Evolutionary conservation across 1,140 invertebrate species (phyloP), one percentile per base, ranked within the genome.

Genomic region (Mycetomoellerius zeteki): DNA sequence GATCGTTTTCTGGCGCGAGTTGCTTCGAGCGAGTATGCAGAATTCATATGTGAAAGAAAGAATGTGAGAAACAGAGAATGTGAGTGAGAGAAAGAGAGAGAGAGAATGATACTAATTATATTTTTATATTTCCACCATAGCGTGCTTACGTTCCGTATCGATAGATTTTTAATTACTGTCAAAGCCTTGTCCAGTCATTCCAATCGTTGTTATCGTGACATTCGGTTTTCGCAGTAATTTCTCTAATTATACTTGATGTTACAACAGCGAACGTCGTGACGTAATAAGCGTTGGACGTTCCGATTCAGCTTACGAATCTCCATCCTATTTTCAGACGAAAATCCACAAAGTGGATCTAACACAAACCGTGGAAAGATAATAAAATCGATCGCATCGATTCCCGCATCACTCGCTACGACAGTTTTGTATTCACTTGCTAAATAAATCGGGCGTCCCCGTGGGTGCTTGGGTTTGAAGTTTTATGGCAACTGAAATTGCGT

Each of bases 91-190:
- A 82, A 37, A 73, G 64, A 72, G 43, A 76, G 50, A 64, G 43
- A 58, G 50, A 76, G 52, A 37, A 10, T 0, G 43, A 30, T 65
- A 76, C 16, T 69, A 67, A 69, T 73, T 58, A 86, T 87, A 90
- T 90, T 90, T 90, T 90, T 78, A 73, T 90, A 90, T 90, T 84
- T 89, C 24, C n/a, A 16, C 50, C 24, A 50, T 73, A 62, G 58
- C 86, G 54, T 64, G 43, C 24, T 84, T 89, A 47, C 5, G 77
- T 87, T 90, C 21, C 30, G 24, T 82, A 24, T 19, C 30, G 60
- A 85, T 77, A 75, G 14, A 62, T 43, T 65, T 78, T 85, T 77
- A 37, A 85, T 85, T 60, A 75, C 27, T 47, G 16, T 73, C 12
- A 60, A 37, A 71, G 43, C 8, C 30, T 73, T 58, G 54, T 19